phyloP scores from a whole-genome alignment of 2,113 vertebrate genomes.

The Melanerpes formicivorus region DNA sequence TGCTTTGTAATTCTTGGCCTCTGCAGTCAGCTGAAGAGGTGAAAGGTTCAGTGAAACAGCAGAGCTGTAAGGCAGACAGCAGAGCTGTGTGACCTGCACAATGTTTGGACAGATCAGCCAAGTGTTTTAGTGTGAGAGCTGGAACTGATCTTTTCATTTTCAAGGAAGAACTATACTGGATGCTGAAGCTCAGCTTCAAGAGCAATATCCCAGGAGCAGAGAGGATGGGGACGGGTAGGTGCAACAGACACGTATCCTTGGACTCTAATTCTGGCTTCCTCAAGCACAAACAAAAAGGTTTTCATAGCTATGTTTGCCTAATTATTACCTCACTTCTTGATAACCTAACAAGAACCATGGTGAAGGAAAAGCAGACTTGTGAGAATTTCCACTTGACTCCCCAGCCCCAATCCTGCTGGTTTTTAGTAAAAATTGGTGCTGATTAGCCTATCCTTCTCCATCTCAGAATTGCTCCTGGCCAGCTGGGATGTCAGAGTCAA shows the following conservation, averaged over 20 bases:
- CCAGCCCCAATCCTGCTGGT: not conserved
- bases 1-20: not conserved
- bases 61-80: not conserved
- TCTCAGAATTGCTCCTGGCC: not conserved
- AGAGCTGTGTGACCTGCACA: not conserved
- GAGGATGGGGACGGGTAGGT: no score
- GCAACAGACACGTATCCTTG: fast-evolving
- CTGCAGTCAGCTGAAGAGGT: not conserved
- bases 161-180: not conserved
- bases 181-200: not conserved
- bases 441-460: not conserved
- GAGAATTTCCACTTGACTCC: not conserved
- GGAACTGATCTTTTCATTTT: not conserved
- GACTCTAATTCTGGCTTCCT: not conserved
- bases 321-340: not conserved
- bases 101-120: not conserved
- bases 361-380: not conserved
- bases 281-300: fast-evolving
- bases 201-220: not conserved
- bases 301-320: not conserved
- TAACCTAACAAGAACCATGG: fast-evolving
- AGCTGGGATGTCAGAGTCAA: no score
- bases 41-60: not conserved
- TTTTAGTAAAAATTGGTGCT: not conserved
- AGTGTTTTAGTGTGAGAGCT: not conserved